Base-by-base conservation (phyloP, 2,888 invertebrate genomes). In the Keiferia lycopersicella region DNA sequence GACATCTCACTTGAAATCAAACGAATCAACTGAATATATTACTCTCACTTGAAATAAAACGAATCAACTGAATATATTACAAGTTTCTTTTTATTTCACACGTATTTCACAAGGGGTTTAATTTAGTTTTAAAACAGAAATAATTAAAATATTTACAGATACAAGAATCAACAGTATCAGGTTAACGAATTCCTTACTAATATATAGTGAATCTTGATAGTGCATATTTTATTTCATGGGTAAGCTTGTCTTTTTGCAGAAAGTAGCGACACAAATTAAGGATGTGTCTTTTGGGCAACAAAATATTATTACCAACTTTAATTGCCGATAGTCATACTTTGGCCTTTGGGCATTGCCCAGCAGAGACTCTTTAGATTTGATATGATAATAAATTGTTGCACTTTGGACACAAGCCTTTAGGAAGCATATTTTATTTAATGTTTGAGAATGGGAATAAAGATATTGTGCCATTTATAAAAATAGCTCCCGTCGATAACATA, bases 61-160 rank as follows among this genome's bases (percentile, higher is more conserved):
- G 30, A 61, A 18, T 30, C 2, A 61, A 22, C 12, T 57, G 74
- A 79, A 83, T 90, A 91, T 90, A 89, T 88, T 91, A 90, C 91
- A 91, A 85, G 82, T 77, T 84, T 85, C 81, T 74, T 82, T 87
- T 88, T 88, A 87, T 89, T 90, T 87, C 90, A 91, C 91, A 90
- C 89, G 81, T 89, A 90, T 88, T 87, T 88, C 86, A 87, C 87
- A 88, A 82, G 77, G 79, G 76, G 75, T 84, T 84, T 79, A 82
- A 83, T 85, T 88, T 83, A 82, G 75, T 78, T 81, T 84, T 82
- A 81, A 80, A 88, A 86, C 83, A 84, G 79, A 86, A 82, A 82
- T 83, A 72, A 62, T 62, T 62, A 82, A 81, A 83, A 83, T 91
- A 91, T 91, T 89, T 91, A 91, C 90, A 91, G 75, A 81, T 83